Evolutionary conservation across 2,888 invertebrate genomes (phyloP).

Genomic region (Drosophila meridionalis): DNA sequence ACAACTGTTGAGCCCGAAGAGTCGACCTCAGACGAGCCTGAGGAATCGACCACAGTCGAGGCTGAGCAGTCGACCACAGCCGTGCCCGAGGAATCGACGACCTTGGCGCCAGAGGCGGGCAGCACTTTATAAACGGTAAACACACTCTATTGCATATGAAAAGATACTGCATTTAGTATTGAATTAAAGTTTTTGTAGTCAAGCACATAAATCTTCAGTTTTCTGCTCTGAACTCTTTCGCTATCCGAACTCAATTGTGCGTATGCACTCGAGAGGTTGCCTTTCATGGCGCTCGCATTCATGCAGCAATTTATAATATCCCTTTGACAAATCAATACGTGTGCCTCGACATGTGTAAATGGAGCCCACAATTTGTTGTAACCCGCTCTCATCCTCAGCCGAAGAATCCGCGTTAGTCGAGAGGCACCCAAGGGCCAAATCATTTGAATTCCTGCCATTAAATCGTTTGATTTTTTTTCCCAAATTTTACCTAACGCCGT

Average conservation of each 20-base stretch:
- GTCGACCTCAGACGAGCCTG: constrained; percentile 18
- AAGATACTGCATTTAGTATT: neutral
- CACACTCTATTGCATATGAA: neutral
- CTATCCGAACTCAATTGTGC: constrained; percentile 42
- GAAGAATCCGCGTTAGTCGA: constrained; percentile 29
- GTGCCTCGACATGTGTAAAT: constrained; percentile 58
- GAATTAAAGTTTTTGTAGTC: constrained; percentile 5
- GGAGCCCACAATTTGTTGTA: constrained; percentile 45
- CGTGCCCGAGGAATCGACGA: constrained; percentile 1
- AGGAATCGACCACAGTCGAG: constrained; percentile 17
- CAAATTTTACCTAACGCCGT: constrained; percentile 21
- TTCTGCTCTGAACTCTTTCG: constrained; percentile 3
- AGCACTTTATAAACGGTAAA: constrained; percentile 17
- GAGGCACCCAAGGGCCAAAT: constrained; percentile 58
- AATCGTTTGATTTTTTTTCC: constrained; percentile 65
- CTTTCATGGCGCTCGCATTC: constrained; percentile 30
- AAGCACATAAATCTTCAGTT: constrained; percentile 11
- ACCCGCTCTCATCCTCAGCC: neutral
- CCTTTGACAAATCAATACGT: constrained; percentile 75
- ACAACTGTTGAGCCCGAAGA: constrained; percentile 9
- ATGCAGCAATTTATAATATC: constrained; percentile 60
- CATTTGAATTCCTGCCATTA: constrained; percentile 74
- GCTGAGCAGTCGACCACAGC: constrained; percentile 8
- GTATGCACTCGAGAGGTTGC: constrained; percentile 33
- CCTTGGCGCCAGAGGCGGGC: neutral